Conservation (phyloP, 2,113 vertebrate genomes). For the Pampusana beccarii region DNA sequence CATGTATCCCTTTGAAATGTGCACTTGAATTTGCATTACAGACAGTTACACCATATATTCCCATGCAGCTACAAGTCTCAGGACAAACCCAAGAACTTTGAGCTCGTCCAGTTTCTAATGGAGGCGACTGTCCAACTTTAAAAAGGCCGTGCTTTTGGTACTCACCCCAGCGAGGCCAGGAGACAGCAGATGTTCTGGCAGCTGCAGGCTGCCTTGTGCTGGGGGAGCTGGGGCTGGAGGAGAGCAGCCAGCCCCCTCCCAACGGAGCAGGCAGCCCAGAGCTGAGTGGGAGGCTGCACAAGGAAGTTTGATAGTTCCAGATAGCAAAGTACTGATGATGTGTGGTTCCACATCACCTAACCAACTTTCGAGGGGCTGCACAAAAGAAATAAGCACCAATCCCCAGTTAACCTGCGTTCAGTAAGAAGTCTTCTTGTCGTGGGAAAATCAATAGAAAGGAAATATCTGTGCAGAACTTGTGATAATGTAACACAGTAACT, state of each 20-base stretch:
- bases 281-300: conserved; percentile 13
- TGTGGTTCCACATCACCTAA: conserved; percentile 31
- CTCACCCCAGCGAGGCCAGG: conserved; percentile 23
- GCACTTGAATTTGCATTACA: not conserved
- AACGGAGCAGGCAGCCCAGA: conserved; percentile 30
- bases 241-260: conserved; percentile 58
- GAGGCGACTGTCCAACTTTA: conserved; percentile 35
- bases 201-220: conserved; percentile 1
- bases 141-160: conserved; percentile 7
- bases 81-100: conserved; percentile 26
- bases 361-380: not conserved
- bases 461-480: not conserved
- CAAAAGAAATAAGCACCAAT: not conserved
- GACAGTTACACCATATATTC: not conserved
- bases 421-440: not conserved
- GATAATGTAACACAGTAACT: not conserved
- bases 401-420: not conserved
- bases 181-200: conserved; percentile 74
- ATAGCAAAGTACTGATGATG: conserved; percentile 5
- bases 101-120: not conserved
- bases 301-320: conserved; percentile 6
- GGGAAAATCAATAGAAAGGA: conserved; percentile 31
- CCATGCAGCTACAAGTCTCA: not conserved
- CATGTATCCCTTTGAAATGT: not conserved
- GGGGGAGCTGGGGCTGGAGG: not conserved